These are phyloP conservation scores for Ormyrus rosae DNA, from an alignment of 2,888 invertebrate genomes.

Conservation along the genomic window DNA sequence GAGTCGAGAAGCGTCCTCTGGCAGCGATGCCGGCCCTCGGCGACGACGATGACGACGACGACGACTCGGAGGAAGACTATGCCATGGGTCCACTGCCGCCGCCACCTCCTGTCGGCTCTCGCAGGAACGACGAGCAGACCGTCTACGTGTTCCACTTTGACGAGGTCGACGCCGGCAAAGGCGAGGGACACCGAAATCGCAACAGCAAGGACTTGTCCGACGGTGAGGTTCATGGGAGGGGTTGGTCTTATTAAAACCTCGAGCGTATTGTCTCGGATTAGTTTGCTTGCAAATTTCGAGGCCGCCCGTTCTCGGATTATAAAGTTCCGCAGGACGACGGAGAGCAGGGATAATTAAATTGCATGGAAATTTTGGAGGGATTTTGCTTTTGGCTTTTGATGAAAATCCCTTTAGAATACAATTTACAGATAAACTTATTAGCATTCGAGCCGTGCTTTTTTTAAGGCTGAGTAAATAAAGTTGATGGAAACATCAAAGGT, in stretches of 20 bases:
- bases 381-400: too few species aligned
- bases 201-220: constrained; percentile 63
- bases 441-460: too few species aligned
- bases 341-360: neutral
- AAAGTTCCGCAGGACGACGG: constrained; percentile 19
- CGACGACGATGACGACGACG: constrained; percentile 22
- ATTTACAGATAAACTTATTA: too few species aligned
- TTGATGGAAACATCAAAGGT: too few species aligned
- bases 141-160: constrained; percentile 69
- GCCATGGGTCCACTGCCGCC: constrained; percentile 46
- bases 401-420: too few species aligned
- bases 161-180: constrained; percentile 66
- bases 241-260: too few species aligned
- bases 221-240: constrained; percentile 58
- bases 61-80: constrained; percentile 55
- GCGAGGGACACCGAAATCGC: constrained; percentile 62
- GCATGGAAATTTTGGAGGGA: too few species aligned
- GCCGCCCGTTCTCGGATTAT: neutral
- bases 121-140: constrained; percentile 61
- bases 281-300: constrained; percentile 8
- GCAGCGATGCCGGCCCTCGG: neutral
- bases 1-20: neutral
- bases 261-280: neutral
- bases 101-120: neutral
- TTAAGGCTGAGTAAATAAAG: too few species aligned